Evolutionary conservation across 2,888 invertebrate species (phyloP).

Genomic region (Meiosimyza decipiens): DNA sequence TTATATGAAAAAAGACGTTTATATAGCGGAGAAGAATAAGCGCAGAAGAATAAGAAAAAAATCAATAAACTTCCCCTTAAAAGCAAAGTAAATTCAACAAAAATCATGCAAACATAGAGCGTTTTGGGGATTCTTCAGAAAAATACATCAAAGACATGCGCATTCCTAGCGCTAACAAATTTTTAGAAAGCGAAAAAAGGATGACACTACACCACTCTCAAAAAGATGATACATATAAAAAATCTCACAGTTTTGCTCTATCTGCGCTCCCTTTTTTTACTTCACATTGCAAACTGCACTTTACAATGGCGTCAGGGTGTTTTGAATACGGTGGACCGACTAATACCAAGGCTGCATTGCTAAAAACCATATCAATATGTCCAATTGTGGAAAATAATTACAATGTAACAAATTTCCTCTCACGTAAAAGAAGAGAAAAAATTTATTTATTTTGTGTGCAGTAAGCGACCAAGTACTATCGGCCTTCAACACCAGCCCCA

Average conservation of each 20-base stretch:
- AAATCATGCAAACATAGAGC: not conserved
- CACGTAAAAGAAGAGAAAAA: conserved; percentile 49
- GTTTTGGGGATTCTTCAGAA: not conserved
- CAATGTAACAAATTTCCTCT: conserved; percentile 68
- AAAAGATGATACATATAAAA: conserved; percentile 2
- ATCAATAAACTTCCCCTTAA: conserved; percentile 33
- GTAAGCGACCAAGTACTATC: not conserved
- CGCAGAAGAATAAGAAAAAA: not conserved
- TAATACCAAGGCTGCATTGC: conserved; percentile 28
- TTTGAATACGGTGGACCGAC: not conserved
- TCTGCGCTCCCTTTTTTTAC: conserved; percentile 18
- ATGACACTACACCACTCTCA: conserved; percentile 25
- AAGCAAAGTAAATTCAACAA: conserved; percentile 9
- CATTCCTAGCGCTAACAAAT: not conserved
- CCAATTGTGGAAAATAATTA: conserved; percentile 69
- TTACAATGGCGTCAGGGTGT: conserved; percentile 48
- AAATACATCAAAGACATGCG: conserved; percentile 9
- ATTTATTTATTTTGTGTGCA: not conserved
- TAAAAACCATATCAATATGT: conserved; percentile 66
- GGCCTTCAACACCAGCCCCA: not conserved
- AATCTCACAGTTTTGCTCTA: not conserved
- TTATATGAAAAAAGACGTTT: not conserved
- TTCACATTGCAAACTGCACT: conserved; percentile 37
- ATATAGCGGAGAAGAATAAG: not conserved
- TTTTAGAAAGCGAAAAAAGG: conserved; percentile 35